A percentile compares a stretch with the other conserved stretches of the same genome.
These are phyloP conservation scores for Drosophila paramelanica DNA, from an alignment of 2,888 invertebrate species.

Conservation along the genomic window DNA sequence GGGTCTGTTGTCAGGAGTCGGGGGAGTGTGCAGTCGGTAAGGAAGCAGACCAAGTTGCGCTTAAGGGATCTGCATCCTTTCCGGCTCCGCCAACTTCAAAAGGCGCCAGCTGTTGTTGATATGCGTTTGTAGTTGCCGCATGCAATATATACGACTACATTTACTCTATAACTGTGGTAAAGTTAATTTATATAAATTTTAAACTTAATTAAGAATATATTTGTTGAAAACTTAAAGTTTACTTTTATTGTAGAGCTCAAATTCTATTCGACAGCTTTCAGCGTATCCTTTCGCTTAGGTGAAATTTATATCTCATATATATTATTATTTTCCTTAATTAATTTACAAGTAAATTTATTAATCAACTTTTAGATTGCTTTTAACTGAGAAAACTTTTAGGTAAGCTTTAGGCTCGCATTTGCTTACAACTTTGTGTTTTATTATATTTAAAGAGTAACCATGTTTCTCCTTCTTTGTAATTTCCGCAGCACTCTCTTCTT, in stretches of 20 bases:
- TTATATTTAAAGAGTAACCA: constrained; percentile 5
- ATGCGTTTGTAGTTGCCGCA: neutral
- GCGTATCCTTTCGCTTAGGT: no score
- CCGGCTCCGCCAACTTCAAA: constrained; percentile 12
- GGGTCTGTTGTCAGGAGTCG: constrained; percentile 8
- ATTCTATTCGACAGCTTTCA: no score
- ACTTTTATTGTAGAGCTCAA: no score
- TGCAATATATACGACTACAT: constrained; percentile 11
- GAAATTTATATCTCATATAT: no score
- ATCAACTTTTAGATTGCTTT: no score
- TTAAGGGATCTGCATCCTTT: constrained; percentile 44
- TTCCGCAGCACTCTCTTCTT: constrained; percentile 4
- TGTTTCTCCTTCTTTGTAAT: neutral
- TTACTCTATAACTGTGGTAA: constrained; percentile 13
- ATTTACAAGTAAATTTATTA: neutral
- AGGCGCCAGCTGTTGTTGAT: constrained; percentile 48
- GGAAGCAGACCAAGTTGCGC: constrained; percentile 39
- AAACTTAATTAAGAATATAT: no score
- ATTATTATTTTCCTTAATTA: no score
- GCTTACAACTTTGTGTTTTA: no score
- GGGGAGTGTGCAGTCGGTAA: constrained; percentile 15
- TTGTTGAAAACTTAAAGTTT: no score
- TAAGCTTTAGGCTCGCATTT: no score
- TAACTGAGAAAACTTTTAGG: no score
- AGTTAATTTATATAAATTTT: neutral